Evolutionary conservation across 2,113 vertebrate species (phyloP), one percentile per base, ranked within the genome.

Genomic region (Casuarius casuarius): DNA sequence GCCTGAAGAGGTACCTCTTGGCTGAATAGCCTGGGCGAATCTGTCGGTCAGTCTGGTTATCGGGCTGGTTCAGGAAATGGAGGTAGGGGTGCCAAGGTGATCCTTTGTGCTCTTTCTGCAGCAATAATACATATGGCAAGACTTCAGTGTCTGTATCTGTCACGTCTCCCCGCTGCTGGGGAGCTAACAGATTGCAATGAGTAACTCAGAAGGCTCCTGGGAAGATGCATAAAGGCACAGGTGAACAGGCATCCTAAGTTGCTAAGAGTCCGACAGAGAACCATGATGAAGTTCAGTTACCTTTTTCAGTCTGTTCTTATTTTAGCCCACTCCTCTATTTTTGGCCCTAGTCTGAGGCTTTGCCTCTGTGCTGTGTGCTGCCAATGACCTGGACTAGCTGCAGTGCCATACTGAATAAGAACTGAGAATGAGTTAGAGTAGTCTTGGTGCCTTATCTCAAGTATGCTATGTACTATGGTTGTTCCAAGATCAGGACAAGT

Each of bases 1-100:
- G 81, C 65, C 71, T 94, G 23, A 92, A 89, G 65, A 98, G 97
- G 38, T 97, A 91, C 44, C 91, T 97, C 92, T 96, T 98, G 82
- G 96, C 97, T 1, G 82, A 98, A 89, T 84, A 97, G 28, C 97
- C 97, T 33, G 95, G 94, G 54, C 94, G 97, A 80, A 97, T 98
- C 65, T 94, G 92, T 79, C 77, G 33, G 40, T 89, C 83, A 58
- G 2, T 46, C 62, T 94, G 96, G 49, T 58, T 92, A 5, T 92
- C 49, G 31, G 87, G 65, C 93, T 96, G 95, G 56, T 92, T 96
- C 65, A 65, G 77, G 61, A 97, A 97, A 79, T 95, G 72, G 29
- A 97, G 87, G 74, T 97, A 61, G 1, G 86, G 85, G 33, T 96
- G 94, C 91, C 87, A 65, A 21, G 35, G 31, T 62, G 40, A 44